Evolutionary conservation across 1,140 invertebrate species (phyloP).

Genomic region (Pseudomyrmex flavicornis): DNA sequence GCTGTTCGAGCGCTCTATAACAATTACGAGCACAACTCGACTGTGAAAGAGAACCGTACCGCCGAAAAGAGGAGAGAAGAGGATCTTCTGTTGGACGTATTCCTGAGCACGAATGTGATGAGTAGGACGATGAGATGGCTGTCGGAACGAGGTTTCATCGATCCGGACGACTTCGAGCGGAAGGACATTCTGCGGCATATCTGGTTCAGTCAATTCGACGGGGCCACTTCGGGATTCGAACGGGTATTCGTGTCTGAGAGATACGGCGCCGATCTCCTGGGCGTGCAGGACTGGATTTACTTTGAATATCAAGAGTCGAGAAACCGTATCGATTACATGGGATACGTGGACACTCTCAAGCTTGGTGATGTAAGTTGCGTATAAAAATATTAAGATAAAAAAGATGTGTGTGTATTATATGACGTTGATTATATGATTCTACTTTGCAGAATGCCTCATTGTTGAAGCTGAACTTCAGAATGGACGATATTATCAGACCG

Average conservation of each 20-base stretch:
- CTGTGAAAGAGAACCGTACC: constrained; percentile 90
- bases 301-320: constrained; percentile 90
- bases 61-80: constrained; percentile 86
- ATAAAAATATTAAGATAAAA: background rate
- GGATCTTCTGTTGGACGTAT: constrained; percentile 86
- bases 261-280: constrained; percentile 88
- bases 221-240: constrained; percentile 94
- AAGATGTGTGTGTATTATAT: background rate
- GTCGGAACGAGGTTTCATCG: constrained; percentile 82
- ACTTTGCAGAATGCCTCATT: constrained; percentile 87
- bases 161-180: constrained; percentile 84
- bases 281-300: constrained; percentile 95
- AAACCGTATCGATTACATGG: constrained; percentile 90
- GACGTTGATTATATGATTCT: constrained; percentile 59
- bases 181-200: constrained; percentile 90
- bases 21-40: constrained; percentile 90
- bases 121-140: constrained; percentile 86
- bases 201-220: constrained; percentile 92
- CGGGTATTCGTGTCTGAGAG: constrained; percentile 95
- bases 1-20: constrained; percentile 88
- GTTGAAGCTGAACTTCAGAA: constrained; percentile 91
- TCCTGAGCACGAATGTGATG: constrained; percentile 88
- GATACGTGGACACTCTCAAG: constrained; percentile 90
- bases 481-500: constrained; percentile 90
- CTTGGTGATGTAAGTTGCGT: constrained; percentile 88